A percentile compares a stretch with the other conserved stretches of the same genome.
phyloP scores from a whole-genome alignment of 2,797 vertebrate species.

The Sitta carolinensis region DNA sequence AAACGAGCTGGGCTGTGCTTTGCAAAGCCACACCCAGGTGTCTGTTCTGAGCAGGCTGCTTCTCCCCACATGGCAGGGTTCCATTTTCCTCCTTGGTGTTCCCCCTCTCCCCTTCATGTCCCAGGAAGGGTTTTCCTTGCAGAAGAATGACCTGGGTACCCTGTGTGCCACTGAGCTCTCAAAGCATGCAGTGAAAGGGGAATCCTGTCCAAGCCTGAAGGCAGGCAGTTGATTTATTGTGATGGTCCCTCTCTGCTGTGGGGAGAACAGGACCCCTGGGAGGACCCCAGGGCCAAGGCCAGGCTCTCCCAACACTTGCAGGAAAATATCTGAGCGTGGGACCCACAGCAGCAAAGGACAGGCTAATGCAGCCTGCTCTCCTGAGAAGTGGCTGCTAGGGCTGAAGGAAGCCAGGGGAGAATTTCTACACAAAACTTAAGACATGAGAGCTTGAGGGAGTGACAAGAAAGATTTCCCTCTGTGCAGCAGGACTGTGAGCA shows the following conservation, averaged over 20 bases:
- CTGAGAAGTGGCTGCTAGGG: neutral
- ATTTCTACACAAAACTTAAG: neutral
- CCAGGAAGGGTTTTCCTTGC: neutral
- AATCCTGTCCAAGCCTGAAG: neutral
- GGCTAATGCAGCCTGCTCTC: neutral
- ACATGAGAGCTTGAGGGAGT: neutral
- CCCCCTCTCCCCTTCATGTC: neutral
- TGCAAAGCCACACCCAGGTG: neutral
- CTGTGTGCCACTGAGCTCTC: neutral
- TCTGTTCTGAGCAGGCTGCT: neutral
- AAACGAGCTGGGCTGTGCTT: neutral
- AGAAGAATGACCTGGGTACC: neutral
- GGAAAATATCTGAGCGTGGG: neutral
- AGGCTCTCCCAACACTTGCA: neutral
- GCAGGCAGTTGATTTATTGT: neutral
- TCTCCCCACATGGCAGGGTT: neutral
- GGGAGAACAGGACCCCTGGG: neutral
- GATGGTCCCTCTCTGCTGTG: neutral
- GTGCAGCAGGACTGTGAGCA: neutral
- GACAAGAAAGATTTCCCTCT: constrained; percentile 27
- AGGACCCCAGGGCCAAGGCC: neutral
- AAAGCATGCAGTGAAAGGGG: neutral
- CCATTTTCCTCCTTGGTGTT: neutral
- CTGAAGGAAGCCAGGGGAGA: neutral
- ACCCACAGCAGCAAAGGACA: neutral